These are phyloP conservation scores for Cepphus grylle DNA, from an alignment of 2,113 vertebrate genomes.

Conservation along the genomic window DNA sequence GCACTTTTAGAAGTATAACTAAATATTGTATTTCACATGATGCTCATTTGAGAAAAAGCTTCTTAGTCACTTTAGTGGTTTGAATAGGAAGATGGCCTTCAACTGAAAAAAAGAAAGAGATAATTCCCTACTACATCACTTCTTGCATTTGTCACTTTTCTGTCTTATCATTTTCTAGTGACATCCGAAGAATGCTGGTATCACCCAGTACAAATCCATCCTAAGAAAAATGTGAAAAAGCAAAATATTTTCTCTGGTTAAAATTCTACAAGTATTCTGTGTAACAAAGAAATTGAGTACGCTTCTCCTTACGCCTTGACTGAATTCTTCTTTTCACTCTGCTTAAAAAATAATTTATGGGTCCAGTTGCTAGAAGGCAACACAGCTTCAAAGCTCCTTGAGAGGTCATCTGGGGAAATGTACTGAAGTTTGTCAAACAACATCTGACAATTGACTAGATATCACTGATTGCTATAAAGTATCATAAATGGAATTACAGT, in stretches of 20 bases:
- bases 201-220: neutral
- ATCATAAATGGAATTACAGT: neutral
- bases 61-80: neutral
- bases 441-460: neutral
- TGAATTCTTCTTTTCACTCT: neutral
- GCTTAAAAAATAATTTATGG: neutral
- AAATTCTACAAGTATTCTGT: neutral
- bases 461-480: neutral
- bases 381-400: neutral
- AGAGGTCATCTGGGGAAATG: neutral
- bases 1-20: neutral
- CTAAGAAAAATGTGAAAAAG: neutral
- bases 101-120: neutral
- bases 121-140: neutral
- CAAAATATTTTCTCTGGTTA: neutral
- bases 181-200: neutral
- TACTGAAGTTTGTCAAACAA: neutral
- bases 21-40: neutral
- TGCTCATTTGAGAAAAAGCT: neutral
- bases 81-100: neutral
- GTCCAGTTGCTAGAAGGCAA: neutral
- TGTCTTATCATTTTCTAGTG: neutral
- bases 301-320: neutral
- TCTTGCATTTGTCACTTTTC: neutral
- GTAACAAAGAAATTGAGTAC: neutral